phyloP scores from a whole-genome alignment of 2,888 invertebrate genomes.

The Phyto melanocephala region DNA sequence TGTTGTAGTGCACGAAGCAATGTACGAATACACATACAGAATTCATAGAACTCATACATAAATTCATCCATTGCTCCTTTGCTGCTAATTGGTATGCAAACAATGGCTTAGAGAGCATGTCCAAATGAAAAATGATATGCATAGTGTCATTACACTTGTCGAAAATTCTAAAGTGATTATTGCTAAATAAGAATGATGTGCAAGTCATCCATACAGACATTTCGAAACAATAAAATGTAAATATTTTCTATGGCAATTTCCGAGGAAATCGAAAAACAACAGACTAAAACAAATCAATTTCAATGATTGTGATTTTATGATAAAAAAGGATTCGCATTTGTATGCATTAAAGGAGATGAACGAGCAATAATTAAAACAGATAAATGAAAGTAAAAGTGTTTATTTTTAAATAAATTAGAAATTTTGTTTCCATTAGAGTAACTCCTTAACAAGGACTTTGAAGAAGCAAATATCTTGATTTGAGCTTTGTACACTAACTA shows the following conservation, averaged over 20 bases:
- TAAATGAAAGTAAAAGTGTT: neutral
- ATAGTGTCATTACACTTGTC: conserved; percentile 64
- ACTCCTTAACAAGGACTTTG: no score
- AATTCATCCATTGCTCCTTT: no score
- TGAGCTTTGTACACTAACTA: no score
- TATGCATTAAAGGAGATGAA: no score
- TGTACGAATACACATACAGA: neutral
- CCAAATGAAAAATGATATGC: conserved; percentile 63
- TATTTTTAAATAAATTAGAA: no score
- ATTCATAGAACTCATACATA: conserved; percentile 26
- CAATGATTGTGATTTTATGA: conserved; percentile 19
- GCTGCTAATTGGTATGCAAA: conserved; percentile 65
- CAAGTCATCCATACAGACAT: conserved; percentile 29
- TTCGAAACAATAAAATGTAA: conserved; percentile 35
- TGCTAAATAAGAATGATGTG: conserved; percentile 56
- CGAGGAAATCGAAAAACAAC: conserved; percentile 26
- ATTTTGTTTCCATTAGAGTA: no score
- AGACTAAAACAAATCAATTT: conserved; percentile 38
- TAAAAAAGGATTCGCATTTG: neutral
- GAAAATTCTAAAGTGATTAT: conserved; percentile 62
- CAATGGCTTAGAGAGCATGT: conserved; percentile 54
- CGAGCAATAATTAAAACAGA: neutral
- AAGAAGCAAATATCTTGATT: no score
- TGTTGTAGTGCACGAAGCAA: conserved; percentile 4
- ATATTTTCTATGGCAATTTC: conserved; percentile 22